These are phyloP conservation scores for Monomorium pharaonis DNA, from an alignment of 1,140 invertebrate species.

Conservation along the genomic window DNA sequence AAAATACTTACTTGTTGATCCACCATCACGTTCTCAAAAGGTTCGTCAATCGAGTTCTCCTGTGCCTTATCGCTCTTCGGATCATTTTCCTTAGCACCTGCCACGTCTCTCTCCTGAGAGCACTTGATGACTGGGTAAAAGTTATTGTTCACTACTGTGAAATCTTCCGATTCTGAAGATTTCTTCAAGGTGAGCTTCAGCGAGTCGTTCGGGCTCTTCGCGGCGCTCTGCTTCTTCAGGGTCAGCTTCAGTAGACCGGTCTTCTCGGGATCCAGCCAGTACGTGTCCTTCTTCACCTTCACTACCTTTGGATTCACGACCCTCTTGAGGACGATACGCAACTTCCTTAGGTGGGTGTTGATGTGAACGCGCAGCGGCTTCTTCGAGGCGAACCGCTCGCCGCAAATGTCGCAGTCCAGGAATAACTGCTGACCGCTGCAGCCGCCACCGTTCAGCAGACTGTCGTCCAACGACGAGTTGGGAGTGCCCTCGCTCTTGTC, in stretches of 20 bases:
- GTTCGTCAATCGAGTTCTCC: constrained; percentile 75
- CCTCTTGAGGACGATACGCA: constrained; percentile 80
- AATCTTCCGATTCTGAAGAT: constrained; percentile 79
- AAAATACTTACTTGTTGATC: constrained; percentile 79
- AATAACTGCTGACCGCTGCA: constrained; percentile 36
- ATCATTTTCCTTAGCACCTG: constrained; percentile 80
- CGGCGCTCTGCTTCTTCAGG: constrained; percentile 77
- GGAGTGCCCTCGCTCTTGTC: constrained; percentile 70
- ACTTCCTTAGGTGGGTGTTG: constrained; percentile 78
- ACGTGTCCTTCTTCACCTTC: constrained; percentile 77
- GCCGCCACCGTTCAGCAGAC: too few species aligned
- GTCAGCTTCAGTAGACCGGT: constrained; percentile 81
- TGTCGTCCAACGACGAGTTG: constrained; percentile 59
- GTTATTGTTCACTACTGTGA: constrained; percentile 81
- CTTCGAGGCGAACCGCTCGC: constrained; percentile 77
- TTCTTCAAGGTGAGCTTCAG: constrained; percentile 81
- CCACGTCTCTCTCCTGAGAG: constrained; percentile 76
- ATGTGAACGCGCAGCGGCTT: constrained; percentile 80
- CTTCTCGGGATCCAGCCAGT: constrained; percentile 78
- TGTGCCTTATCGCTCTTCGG: constrained; percentile 73
- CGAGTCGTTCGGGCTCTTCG: constrained; percentile 65
- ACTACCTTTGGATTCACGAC: constrained; percentile 74
- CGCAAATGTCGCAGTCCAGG: constrained; percentile 81
- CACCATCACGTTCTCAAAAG: constrained; percentile 81
- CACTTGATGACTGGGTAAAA: constrained; percentile 64